These are phyloP conservation scores for Ceratosolen fusciceps DNA, from an alignment of 1,140 invertebrate species.

Conservation along the genomic window DNA sequence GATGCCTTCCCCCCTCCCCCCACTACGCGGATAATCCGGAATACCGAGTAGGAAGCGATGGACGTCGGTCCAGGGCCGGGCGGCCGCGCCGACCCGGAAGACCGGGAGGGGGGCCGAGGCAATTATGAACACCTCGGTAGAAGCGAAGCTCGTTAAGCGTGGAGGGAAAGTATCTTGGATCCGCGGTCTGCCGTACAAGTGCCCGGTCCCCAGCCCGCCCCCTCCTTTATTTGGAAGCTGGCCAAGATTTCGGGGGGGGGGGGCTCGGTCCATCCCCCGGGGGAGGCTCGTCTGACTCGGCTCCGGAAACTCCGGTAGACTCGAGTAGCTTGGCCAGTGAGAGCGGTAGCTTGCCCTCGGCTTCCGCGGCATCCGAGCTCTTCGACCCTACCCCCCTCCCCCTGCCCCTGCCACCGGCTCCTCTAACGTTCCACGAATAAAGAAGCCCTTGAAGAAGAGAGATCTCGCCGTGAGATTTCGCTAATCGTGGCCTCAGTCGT, in stretches of 20 bases:
- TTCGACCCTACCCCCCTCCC: too few relatives aligned
- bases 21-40: too few relatives aligned
- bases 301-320: background rate
- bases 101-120: constrained; percentile 21
- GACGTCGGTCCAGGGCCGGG: constrained; percentile 13
- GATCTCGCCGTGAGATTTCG: background rate
- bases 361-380: too few relatives aligned
- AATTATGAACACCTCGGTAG: constrained; percentile 65
- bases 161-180: constrained; percentile 58
- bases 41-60: background rate
- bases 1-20: too few relatives aligned
- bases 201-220: too few relatives aligned
- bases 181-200: background rate
- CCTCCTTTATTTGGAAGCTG: constrained; percentile 61
- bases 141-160: constrained; percentile 63
- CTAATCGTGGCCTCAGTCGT: too few relatives aligned
- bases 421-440: constrained; percentile 8
- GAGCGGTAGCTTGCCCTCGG: background rate
- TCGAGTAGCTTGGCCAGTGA: background rate
- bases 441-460: background rate
- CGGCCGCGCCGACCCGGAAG: background rate
- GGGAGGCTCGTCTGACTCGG: background rate
- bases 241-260: constrained; percentile 68
- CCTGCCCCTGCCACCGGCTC: too few relatives aligned
- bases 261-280: constrained; percentile 11